Evolutionary conservation across 2,113 vertebrate species (phyloP).

Genomic region (Astur gentilis): DNA sequence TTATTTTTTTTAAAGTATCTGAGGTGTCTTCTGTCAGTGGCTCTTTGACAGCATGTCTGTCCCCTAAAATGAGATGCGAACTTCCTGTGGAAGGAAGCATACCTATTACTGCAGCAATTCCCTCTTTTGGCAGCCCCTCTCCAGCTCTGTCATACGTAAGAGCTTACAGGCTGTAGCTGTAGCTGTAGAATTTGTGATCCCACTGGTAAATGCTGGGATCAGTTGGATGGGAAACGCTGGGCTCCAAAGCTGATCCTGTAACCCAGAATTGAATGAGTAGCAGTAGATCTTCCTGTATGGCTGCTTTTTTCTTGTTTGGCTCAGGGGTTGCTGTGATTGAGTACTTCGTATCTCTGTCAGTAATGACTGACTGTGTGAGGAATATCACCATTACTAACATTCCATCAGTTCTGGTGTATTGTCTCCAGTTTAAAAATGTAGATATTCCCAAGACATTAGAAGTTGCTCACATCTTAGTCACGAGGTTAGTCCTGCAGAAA

Average conservation of each 20-base stretch:
- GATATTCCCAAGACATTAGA: not conserved
- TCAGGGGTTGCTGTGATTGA: not conserved
- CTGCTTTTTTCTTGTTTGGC: not conserved
- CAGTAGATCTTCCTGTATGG: not conserved
- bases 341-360: not conserved
- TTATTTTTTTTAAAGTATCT: no score
- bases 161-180: not conserved
- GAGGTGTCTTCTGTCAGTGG: not conserved
- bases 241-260: not conserved
- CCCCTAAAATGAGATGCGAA: not conserved
- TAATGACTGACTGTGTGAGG: not conserved
- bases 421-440: not conserved
- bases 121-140: not conserved
- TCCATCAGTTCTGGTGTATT: not conserved
- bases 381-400: not conserved
- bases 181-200: not conserved
- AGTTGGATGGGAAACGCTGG: not conserved
- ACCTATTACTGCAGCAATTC: not conserved
- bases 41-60: not conserved
- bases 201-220: not conserved
- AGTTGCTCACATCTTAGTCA: not conserved
- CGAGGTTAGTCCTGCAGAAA: not conserved
- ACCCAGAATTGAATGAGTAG: not conserved
- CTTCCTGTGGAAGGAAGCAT: not conserved
- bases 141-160: not conserved